Base-by-base conservation (phyloP, 2,888 invertebrate genomes). In the Apotomis betuletana region DNA sequence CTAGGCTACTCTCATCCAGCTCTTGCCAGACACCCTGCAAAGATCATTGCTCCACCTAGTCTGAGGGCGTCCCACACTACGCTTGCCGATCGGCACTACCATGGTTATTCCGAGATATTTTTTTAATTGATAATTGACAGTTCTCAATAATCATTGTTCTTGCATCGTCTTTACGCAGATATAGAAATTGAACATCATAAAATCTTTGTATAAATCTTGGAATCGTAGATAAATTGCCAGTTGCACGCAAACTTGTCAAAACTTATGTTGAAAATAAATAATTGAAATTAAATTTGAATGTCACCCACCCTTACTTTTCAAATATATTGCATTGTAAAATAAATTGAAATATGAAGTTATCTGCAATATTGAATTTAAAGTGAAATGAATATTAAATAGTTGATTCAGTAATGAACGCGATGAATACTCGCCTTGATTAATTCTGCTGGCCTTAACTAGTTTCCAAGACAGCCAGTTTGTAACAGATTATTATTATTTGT, bases 361-460 rank as follows among this genome's bases (percentile, higher is more conserved):
- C 63, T 63, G 52, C 38, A 52, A 52, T 61, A 54, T 41, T 9
- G 10, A 54, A 63, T 63, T 46, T 5, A 49, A n/a, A 63, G 38
- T 38, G 38, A 9, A 13, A 13, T 3, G 13, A 63, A 63, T 54
- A 63, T 63, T 63, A 63, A 41, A 41, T 13, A 41, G 52, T 62
- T 15, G 49, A 36, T 27, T 63, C 15, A 54, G 38, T 54, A 54
- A 52, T 63, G 51, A 63, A 54, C 54, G 51, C 54, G 10, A 49
- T 54, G 52, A 41, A 63, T 63, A 15, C 38, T 13, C 8, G 38
- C 52, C 52, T 52, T 54, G 52, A 63, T 63, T 63, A 13, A 52
- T 6, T 41, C 41, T 49, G 62, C 51, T 60, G 15, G 52, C 10
- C 13, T 38, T 5, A n/a, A 49, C 41, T 38, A 63, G 52, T 36